Percentiles rank a stretch among this genome's conserved stretches.
These are phyloP conservation scores for Aporophyla lueneburgensis DNA, from an alignment of 2,888 invertebrate species.

Conservation along the genomic window DNA sequence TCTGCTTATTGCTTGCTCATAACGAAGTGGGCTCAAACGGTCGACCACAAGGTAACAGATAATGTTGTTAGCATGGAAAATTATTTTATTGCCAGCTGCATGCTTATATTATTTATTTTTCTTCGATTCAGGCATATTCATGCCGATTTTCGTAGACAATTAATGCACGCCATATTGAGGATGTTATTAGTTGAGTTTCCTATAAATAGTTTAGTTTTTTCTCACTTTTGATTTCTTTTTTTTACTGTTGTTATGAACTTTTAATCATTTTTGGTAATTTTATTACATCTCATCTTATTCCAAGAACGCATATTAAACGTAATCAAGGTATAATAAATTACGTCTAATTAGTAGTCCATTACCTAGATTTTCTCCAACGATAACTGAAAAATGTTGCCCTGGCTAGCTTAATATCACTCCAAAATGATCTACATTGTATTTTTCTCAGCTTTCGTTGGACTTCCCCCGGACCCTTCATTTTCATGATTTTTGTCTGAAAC, in stretches of 20 bases:
- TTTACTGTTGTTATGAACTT: neutral
- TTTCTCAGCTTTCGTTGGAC: slow-evolving; percentile 1
- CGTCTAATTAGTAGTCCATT: neutral
- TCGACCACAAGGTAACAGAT: slow-evolving; percentile 86
- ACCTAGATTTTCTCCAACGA: neutral
- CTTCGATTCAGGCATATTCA: slow-evolving; percentile 8
- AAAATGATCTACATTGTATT: too few species aligned
- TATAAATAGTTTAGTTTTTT: slow-evolving; percentile 2
- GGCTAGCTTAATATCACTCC: neutral
- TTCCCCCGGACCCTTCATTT: slow-evolving; percentile 24
- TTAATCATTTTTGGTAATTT: neutral
- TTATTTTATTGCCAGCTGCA: slow-evolving; percentile 60
- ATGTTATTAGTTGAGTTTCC: neutral
- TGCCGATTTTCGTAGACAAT: slow-evolving; percentile 11
- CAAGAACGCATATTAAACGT: neutral
- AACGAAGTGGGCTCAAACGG: slow-evolving; percentile 88
- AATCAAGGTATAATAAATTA: neutral
- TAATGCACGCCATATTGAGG: slow-evolving; percentile 24
- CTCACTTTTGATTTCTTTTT: neutral
- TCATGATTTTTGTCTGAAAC: slow-evolving; percentile 14
- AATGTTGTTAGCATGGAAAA: slow-evolving; percentile 70
- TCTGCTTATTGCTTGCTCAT: slow-evolving; percentile 88
- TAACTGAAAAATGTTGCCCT: neutral
- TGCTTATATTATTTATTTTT: slow-evolving; percentile 49
- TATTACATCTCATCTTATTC: neutral